Percentiles rank a stretch among this genome's conserved stretches.
Evolutionary conservation across 2,113 vertebrate species (phyloP).

Genomic region (Halcyon senegalensis): DNA sequence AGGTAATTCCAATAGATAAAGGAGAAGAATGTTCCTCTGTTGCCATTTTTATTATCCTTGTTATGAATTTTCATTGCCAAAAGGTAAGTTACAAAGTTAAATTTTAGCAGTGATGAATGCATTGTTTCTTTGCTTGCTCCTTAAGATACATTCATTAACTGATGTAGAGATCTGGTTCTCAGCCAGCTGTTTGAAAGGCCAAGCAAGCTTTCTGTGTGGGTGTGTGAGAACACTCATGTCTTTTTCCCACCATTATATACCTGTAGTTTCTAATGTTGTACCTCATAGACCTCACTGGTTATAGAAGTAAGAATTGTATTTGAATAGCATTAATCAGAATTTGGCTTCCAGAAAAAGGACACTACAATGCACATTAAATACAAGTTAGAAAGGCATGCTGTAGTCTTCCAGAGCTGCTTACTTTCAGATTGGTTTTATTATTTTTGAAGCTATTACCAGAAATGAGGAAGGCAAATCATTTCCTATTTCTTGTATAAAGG

Average conservation of each 20-base stretch:
- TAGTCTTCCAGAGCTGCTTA: neutral
- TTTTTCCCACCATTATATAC: neutral
- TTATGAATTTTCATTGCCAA: constrained; percentile 15
- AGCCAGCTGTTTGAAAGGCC: neutral
- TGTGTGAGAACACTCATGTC: neutral
- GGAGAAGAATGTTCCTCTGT: neutral
- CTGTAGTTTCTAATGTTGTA: neutral
- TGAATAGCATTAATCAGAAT: neutral
- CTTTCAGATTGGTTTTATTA: neutral
- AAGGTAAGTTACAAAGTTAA: constrained; percentile 45
- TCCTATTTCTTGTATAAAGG: neutral
- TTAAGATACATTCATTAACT: neutral
- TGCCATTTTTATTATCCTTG: constrained; percentile 21
- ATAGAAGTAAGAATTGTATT: neutral
- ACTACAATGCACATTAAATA: neutral
- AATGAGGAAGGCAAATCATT: neutral
- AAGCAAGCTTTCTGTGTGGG: neutral
- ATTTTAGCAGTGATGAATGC: constrained; percentile 46
- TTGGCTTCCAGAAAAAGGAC: neutral
- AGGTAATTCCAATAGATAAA: neutral
- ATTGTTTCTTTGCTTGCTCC: neutral
- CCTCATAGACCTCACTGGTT: neutral
- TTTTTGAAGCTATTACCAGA: neutral
- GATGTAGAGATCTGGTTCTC: neutral
- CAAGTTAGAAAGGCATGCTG: neutral